Base-by-base conservation (phyloP, 2,888 invertebrate species). In the Cetonia aurata region DNA sequence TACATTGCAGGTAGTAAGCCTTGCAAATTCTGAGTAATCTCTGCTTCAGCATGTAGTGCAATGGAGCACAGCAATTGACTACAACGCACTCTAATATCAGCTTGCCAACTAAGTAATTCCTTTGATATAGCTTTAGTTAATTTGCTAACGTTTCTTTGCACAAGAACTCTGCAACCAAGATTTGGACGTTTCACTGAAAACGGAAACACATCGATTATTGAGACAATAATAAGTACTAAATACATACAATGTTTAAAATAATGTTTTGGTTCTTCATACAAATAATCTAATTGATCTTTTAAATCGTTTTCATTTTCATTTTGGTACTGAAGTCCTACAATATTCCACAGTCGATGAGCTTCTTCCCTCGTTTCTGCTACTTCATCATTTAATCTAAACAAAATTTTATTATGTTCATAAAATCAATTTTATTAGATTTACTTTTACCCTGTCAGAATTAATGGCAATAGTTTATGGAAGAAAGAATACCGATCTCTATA, bases 401-500 rank as follows among this genome's bases (percentile, higher is more conserved):
- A 37, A 37, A 37, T 3, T 25, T 25, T 19, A 50, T 52, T 42
- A 69, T 17, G 25, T 50, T 62, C 33, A 19, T 15, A 6, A n/a
- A 33, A 12, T 6, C 48, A 12, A 65, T 70, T 68, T 48, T 19
- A 46, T 25, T 53, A 15, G 17, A 53, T 67, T 25, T 48, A 74
- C 79, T 33, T 25, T 80, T 85, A 91, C 91, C 96, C 92, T 52
- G 96, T 95, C 42, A 98, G 84, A 3, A 96, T 85, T 10, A 97
- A 84, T 0, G 98, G 97, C 75, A 98, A 87, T 78, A 97, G 88
- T 76, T 92, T 91, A 81, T 93, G 91, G 87, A 95, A 96, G 85
- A 91, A 96, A 0, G 96, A 96, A 81, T 98, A 98, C 76, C 97
- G 87, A 82, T 98, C 96, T 65, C 88, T 88, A 69, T 96, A 89